Base-by-base conservation (phyloP, 2,797 vertebrate species). In the Alcedo quadribrachys region DNA sequence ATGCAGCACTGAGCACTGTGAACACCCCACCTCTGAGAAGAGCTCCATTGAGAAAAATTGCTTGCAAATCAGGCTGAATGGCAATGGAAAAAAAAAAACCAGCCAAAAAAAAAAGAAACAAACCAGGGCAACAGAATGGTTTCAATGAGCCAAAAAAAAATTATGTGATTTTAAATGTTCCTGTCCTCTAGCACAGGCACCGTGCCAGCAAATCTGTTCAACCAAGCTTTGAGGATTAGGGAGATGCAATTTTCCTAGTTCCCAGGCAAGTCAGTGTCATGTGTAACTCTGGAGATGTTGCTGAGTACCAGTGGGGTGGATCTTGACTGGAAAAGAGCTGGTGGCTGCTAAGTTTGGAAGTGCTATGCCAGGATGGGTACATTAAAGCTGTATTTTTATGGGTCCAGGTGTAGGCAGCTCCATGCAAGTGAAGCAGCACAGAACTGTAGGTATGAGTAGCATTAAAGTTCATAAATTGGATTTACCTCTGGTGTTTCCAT, bases 21-120 rank as follows among this genome's bases (percentile, higher is more conserved):
- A 58, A 61, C 78, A 90, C 77, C 89, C 93, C 96, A 58, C 74
- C 91, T 96, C 95, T 91, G 77, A 89, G 81, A 97, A 97, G 95
- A 87, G 94, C 78, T 93, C 96, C 97, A 97, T 96, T 98, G 96
- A 97, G 96, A 96, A 97, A 97, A 97, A 96, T 42, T 75, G 67
- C 93, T 97, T 97, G 95, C 96, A 96, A 98, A 97, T 96, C 86
- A 97, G 90, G 65, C 95, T 97, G 97, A 98, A 95, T 97, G 96
- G 94, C 91, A 96, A 89, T 90, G 90, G 85, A 85, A 89, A 87
- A 90, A 95, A 95, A 68, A 37, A 37, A n/a, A n/a, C n/a, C n/a
- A n/a, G 6, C 32, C 32, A 95, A 95, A 68, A 37, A 37, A 37
- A 14, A 14, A 37, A 37, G 37, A 37, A 37, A 37, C 37, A 37